Base-by-base conservation (phyloP, 2,797 vertebrate genomes). In the Perodicticus potto region DNA sequence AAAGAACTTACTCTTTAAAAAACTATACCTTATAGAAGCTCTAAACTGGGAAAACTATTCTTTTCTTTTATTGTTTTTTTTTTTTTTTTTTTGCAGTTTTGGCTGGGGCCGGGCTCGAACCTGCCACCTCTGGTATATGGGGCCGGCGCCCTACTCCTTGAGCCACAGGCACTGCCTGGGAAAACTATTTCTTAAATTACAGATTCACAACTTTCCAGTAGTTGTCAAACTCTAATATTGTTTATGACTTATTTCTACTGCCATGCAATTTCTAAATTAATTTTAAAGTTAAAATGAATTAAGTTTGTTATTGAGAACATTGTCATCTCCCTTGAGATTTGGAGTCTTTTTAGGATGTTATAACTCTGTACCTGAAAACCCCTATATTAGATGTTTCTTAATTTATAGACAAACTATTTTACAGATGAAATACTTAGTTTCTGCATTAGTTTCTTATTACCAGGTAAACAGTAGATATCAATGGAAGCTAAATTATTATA, bases 281-380 rank as follows among this genome's bases (percentile, higher is more conserved):
- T 59, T 88, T 95, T 91, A 23, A 88, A 76, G 53, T 92, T 94
- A 74, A 91, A 61, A 63, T 77, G 76, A 86, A 57, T 80, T 84
- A 73, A 61, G 78, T 69, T 90, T 86, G 23, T 13, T 63, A 45
- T 32, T 22, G 14, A 74, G 34, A 85, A 73, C 43, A 67, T 83
- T 29, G 37, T 37, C 40, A 57, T 74, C 16, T 55, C 72, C 27
- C 27, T 73, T 67, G 73, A 84, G 40, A 78, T 76, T 92, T 53
- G 80, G 69, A 53, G 22, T 67, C 61, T 91, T 95, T 25, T 63
- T 63, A 23, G 78, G 11, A 29, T 49, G 14, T 73, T 77, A 63
- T 2, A 40, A 11, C 32, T 65, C 59, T 84, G 73, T 5, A 69
- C 76, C 40, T 88, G 65, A 84, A 67, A 92, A 65, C 16, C n/a